Evolutionary conservation across 2,888 invertebrate genomes (phyloP), one percentile per base, ranked within the genome.

Genomic region (Rhaphigaster nebulosa): DNA sequence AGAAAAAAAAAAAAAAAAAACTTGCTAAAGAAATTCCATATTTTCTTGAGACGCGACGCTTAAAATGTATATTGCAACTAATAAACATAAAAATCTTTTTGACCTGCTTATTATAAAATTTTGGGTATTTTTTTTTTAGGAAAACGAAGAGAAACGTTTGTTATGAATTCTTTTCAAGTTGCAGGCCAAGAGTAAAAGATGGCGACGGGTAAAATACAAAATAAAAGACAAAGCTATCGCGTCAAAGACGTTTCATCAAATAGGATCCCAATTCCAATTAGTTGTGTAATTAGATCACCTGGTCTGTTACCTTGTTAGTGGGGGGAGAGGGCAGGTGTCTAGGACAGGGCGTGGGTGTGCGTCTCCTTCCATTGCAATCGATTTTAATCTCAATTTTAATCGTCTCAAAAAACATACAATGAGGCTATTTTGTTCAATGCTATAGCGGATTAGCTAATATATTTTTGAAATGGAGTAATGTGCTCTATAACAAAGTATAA

Each of bases 281-380:
- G 70, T 76, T 76, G 70, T 76, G 70, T 76, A 76, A 76, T 76
- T 76, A 76, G 70, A 76, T 76, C 8, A 76, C 6, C 34, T 38
- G 70, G 34, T 76, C 34, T 76, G 34, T 76, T 76, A 38, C 70
- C 70, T 76, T 38, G 70, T 38, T 76, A 76, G 70, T 5, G 38
- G 34, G 38, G 70, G 29, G 38, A 23, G 34, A 23, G 70, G 29
- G 38, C 65, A 65, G 65, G 29, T 65, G 65, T 15, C 65, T 65
- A 65, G 65, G 29, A 10, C 29, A 29, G 13, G 65, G 70, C 34
- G 70, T 70, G 34, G 34, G 34, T 23, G 70, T 38, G n/a, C n/a
- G n/a, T n/a, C n/a, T n/a, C n/a, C n/a, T n/a, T 20, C 20, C 8
- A 8, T 65, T 18, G 20, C 6, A 23, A 76, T 76, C 70, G 34